phyloP scores from a whole-genome alignment of 1,140 invertebrate species.

The Hyposmocoma kahamanoa region DNA sequence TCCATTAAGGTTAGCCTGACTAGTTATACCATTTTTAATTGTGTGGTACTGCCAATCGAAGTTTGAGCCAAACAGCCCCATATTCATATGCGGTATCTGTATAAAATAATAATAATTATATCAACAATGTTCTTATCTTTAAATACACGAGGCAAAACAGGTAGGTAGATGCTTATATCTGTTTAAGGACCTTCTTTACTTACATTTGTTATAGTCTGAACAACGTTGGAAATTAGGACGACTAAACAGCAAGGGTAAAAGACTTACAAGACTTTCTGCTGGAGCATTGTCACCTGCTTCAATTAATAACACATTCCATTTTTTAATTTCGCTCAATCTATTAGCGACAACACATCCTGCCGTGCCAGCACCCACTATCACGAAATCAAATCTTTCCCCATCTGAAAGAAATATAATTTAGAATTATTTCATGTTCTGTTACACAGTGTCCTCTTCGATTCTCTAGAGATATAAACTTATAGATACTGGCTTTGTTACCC shows the following conservation, averaged over 20 bases:
- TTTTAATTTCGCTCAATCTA: conserved; percentile 45
- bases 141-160: no score
- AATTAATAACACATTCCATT: conserved; percentile 62
- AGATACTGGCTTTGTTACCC: no score
- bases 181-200: no score
- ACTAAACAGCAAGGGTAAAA: no score
- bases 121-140: no score
- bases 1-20: conserved; percentile 53
- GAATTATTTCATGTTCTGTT: background rate
- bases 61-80: background rate
- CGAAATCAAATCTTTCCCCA: conserved; percentile 38
- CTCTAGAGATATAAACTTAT: no score
- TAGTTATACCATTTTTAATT: background rate
- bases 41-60: background rate
- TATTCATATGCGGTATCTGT: background rate
- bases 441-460: no score
- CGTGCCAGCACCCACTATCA: conserved; percentile 11
- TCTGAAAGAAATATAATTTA: background rate
- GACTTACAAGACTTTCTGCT: conserved; percentile 17
- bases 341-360: conserved; percentile 61
- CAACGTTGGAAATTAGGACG: no score
- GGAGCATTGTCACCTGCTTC: conserved; percentile 65
- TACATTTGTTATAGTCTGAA: no score
- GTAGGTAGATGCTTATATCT: no score
- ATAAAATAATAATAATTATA: background rate